Evolutionary conservation across 2,113 vertebrate genomes (phyloP), one percentile per base, ranked within the genome.

Genomic region (Grus americana): DNA sequence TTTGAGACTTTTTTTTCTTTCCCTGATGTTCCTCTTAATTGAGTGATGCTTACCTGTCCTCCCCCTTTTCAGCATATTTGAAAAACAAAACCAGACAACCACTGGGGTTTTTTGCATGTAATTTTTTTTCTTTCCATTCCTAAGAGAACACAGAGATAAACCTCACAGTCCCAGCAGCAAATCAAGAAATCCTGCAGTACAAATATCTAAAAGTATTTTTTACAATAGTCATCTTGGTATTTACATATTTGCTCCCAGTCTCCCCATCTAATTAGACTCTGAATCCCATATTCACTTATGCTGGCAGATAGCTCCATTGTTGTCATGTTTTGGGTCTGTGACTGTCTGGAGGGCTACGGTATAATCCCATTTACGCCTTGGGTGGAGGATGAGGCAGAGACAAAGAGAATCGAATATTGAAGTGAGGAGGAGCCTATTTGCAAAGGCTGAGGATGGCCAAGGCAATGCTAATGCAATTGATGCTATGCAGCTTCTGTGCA

Each of bases 231-330:
- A 6, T 76, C 67, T 78, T 80, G 79, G 8, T 95, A 93, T 95
- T 96, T 96, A 95, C 88, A 78, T 92, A 96, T 94, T 94, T 96
- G 81, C 55, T 96, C 94, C 74, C 95, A 92, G 81, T 30, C 57
- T 96, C 92, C 95, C 93, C 68, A 76, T 86, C 92, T 96, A 96
- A 97, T 96, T 95, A 96, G 90, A 68, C 63, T 92, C n/a, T 4
- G 72, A 94, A 79, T 95, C 74, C 81, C 55, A 47, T 2, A 54
- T 54, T 83, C 66, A 17, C 62, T 93, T 75, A 2, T 4, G 30
- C 63, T 93, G 92, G 49, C 94, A 92, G 73, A 87, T 26, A 92
- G 44, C 78, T 93, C 78, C 72, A 38, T 47, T 85, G 81, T 91
- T 90, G 49, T 79, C 74, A 26, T n/a, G 62, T 2, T 79, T 79